These are phyloP conservation scores for Acanthurus lineatus DNA, from an alignment of 2,797 vertebrate species.

Conservation along the genomic window DNA sequence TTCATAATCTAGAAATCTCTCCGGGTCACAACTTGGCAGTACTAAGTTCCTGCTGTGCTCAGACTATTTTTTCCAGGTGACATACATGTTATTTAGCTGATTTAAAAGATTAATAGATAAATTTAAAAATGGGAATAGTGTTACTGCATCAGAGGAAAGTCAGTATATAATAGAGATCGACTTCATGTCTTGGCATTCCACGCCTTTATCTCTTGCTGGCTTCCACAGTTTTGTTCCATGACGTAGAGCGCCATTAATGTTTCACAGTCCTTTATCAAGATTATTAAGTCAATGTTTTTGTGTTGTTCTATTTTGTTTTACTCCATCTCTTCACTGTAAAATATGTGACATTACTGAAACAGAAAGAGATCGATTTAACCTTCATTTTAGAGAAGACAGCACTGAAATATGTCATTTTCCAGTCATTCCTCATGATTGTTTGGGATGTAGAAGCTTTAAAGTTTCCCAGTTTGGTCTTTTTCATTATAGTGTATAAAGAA, in stretches of 20 bases:
- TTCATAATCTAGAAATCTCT: neutral
- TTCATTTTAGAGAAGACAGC: slow-evolving; percentile 5
- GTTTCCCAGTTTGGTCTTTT: slow-evolving; percentile 39
- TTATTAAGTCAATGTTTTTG: slow-evolving; percentile 22
- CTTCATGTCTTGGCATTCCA: slow-evolving; percentile 27
- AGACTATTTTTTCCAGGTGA: neutral
- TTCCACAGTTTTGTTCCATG: slow-evolving; percentile 22
- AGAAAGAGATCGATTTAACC: slow-evolving; percentile 6
- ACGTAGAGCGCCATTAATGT: slow-evolving; percentile 13
- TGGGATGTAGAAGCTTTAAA: neutral
- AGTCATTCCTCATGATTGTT: neutral
- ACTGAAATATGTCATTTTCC: slow-evolving; percentile 10
- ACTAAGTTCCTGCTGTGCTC: neutral
- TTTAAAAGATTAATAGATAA: neutral
- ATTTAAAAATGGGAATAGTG: neutral
- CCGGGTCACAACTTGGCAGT: no score
- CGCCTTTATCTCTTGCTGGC: slow-evolving; percentile 16
- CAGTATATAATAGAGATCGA: neutral
- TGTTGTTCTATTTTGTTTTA: neutral
- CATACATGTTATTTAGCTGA: neutral
- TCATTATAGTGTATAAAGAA: neutral
- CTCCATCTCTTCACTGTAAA: neutral
- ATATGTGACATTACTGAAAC: neutral
- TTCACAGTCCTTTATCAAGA: slow-evolving; percentile 21
- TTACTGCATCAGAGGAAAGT: neutral